A percentile compares a stretch with the other conserved stretches of the same genome.
Evolutionary conservation across 2,888 invertebrate species (phyloP).

Genomic region (Emmelina monodactyla): DNA sequence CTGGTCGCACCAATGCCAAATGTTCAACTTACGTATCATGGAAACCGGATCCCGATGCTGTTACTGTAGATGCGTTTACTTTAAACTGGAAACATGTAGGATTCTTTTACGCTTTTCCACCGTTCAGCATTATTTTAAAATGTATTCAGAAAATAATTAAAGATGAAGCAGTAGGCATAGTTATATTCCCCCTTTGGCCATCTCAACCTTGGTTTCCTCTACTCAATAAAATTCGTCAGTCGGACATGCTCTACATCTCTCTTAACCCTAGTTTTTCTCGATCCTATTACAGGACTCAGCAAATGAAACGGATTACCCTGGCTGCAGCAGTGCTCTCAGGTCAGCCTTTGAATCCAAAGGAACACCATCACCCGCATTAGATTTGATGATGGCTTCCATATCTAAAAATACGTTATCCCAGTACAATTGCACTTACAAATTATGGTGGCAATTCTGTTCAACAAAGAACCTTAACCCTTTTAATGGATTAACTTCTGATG

Average conservation of each 20-base stretch:
- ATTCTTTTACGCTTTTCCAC: constrained; percentile 3
- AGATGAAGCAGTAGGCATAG: not conserved
- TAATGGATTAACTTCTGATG: not conserved
- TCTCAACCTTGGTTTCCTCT: not conserved
- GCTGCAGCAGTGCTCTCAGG: not conserved
- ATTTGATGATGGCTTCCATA: not conserved
- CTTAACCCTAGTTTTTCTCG: too few relatives aligned
- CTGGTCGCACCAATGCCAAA: constrained; percentile 1
- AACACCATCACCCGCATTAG: not conserved
- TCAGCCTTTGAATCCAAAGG: not conserved
- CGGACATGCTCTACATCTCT: too few relatives aligned
- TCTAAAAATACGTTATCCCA: not conserved
- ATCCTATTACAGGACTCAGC: too few relatives aligned
- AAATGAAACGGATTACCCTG: not conserved
- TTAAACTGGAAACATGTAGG: not conserved
- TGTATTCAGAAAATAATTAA: not conserved
- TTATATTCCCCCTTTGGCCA: not conserved
- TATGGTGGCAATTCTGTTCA: not conserved
- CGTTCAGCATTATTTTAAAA: constrained; percentile 3
- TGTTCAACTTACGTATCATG: constrained; percentile 1
- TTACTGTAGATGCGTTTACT: constrained; percentile 1
- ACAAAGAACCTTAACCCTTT: not conserved
- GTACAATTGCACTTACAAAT: not conserved
- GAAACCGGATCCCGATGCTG: constrained; percentile 2
- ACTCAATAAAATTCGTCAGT: not conserved